Conservation (phyloP, 2,797 vertebrate species). For the Rachycentron canadum region DNA sequence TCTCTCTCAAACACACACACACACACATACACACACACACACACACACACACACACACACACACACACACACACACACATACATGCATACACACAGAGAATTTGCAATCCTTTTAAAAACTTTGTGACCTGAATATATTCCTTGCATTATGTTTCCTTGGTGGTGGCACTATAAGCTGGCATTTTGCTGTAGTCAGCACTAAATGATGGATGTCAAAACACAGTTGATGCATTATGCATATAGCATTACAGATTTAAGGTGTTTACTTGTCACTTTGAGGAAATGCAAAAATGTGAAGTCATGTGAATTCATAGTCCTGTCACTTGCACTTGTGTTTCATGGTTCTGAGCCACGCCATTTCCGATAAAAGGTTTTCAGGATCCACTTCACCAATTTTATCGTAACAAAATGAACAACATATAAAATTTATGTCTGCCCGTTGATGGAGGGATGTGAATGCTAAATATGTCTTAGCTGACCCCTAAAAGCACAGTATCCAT, state of each 20-base stretch:
- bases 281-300: slow-evolving; percentile 98
- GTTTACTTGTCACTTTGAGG: slow-evolving; percentile 99
- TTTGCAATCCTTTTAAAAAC: slow-evolving; percentile 88
- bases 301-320: slow-evolving; percentile 95
- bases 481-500: slow-evolving; percentile 81
- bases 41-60: slow-evolving; percentile 11
- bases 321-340: slow-evolving; percentile 93
- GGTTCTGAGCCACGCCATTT: slow-evolving; percentile 88
- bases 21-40: slow-evolving; percentile 35
- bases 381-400: slow-evolving; percentile 88
- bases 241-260: slow-evolving; percentile 99
- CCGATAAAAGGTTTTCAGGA: slow-evolving; percentile 95
- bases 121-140: slow-evolving; percentile 95
- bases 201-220: slow-evolving; percentile 99
- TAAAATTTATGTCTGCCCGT: slow-evolving; percentile 87
- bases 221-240: slow-evolving; percentile 99
- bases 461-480: slow-evolving; percentile 87
- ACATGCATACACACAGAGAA: slow-evolving; percentile 43
- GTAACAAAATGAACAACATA: slow-evolving; percentile 89
- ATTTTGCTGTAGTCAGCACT: slow-evolving; percentile 97
- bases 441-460: slow-evolving; percentile 87
- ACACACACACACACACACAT: slow-evolving; percentile 21
- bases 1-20: slow-evolving; percentile 36
- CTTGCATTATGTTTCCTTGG: slow-evolving; percentile 89
- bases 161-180: slow-evolving; percentile 88